These are phyloP conservation scores for Nysson spinosus DNA, from an alignment of 2,888 invertebrate genomes.

Conservation along the genomic window DNA sequence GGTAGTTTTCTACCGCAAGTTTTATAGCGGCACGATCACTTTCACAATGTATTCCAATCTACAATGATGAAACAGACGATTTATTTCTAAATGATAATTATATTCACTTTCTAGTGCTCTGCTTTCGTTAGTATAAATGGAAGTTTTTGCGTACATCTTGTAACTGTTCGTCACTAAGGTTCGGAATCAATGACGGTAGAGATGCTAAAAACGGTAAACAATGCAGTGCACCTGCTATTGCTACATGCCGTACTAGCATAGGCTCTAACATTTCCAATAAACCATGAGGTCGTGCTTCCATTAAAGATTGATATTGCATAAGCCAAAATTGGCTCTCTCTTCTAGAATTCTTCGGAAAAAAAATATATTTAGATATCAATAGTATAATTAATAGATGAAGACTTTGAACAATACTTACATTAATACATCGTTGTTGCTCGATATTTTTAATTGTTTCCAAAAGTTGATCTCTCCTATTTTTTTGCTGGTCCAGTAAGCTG, in stretches of 20 bases:
- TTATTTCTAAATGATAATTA: slow-evolving; percentile 2
- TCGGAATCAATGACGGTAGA: slow-evolving; percentile 75
- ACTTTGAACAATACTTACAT: slow-evolving; percentile 63
- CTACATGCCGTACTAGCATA: slow-evolving; percentile 83
- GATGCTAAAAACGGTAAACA: slow-evolving; percentile 86
- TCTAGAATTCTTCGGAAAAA: slow-evolving; percentile 50
- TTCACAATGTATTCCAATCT: slow-evolving; percentile 73
- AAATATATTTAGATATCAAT: background rate
- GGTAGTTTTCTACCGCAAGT: slow-evolving; percentile 82
- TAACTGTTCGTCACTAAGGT: slow-evolving; percentile 80
- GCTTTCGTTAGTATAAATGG: background rate
- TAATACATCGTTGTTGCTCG: slow-evolving; percentile 79
- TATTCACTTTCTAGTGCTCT: too few species aligned
- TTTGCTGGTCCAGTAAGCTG: slow-evolving; percentile 84
- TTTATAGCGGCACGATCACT: slow-evolving; percentile 82
- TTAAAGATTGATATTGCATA: slow-evolving; percentile 88
- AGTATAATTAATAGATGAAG: background rate
- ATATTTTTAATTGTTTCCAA: slow-evolving; percentile 85
- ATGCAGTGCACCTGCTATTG: slow-evolving; percentile 86
- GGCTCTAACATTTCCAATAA: slow-evolving; percentile 84
- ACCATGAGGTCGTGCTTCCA: slow-evolving; percentile 86
- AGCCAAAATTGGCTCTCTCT: slow-evolving; percentile 82
- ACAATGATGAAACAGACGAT: slow-evolving; percentile 5
- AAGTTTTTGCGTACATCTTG: slow-evolving; percentile 72
- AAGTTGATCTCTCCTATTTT: slow-evolving; percentile 82